Base-by-base conservation (phyloP, 2,113 vertebrate species). In the Irena cyanogastra region DNA sequence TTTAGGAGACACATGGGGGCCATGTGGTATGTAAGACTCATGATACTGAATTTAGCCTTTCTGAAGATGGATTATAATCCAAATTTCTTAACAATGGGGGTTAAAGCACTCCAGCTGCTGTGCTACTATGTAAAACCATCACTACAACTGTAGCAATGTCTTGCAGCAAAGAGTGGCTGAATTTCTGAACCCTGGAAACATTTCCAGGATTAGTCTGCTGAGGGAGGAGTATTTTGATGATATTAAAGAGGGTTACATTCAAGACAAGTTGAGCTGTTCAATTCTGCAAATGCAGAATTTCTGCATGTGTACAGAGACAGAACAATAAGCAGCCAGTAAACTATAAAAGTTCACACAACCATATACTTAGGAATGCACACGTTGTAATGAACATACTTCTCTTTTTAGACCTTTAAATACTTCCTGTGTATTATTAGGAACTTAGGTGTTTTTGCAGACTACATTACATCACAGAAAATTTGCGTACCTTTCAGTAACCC, bases 311-410 rank as follows among this genome's bases (percentile, higher is more conserved):
- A 1, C 19, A 66, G 37, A 85, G 18, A 37, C 9, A 60, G 44
- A 93, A 87, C 31, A 65, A 70, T 68, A 89, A 37, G 21, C 39
- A 66, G 54, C 35, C 44, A 75, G 47, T 80, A 90, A 89, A 92
- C 81, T 93, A 92, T 54, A 88, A 33, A 86, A 95, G 49, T 49
- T 92, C 79, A 94, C 71, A 81, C 50, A 90, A 74, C 64, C 64
- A 50, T 77, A 47, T n/a, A 90, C 50, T 90, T 39, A 50, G 68
- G 63, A 90, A 94, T 63, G 66, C 28, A 80, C 4, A 80, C 80
- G 41, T 57, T 90, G 49, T 65, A 85, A 94, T 80, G 57, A 89
- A 69, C n/a, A 54, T 83, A 53, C 41, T 77, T 50, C n/a, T 83
- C 49, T 2, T 30, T 84, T 88, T n/a, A 64, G 71, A 76, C 24